Evolutionary conservation across 2,113 vertebrate genomes (phyloP), one percentile per base, ranked within the genome.

Genomic region (Pelusios castaneus): DNA sequence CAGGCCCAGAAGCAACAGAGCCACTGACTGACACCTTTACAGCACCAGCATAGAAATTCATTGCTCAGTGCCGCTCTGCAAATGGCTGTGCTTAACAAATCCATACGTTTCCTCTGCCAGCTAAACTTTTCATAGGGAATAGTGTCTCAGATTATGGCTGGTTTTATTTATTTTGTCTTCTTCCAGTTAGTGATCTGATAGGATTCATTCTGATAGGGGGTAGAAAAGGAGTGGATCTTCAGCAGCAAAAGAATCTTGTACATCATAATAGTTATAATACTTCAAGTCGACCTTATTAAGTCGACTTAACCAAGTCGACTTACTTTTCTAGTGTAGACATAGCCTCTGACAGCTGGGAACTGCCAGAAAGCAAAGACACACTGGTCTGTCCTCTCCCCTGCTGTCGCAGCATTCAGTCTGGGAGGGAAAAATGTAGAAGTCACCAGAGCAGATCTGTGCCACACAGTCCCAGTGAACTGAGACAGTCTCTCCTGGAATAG

Each of bases 11-110:
- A 96, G 91, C 79, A 90, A 5, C 84, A 79, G 85, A 87, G 84
- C 90, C 87, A 70, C 86, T 96, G 92, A 81, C 45, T 93, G 81
- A 95, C 67, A 54, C 16, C 85, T 91, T 89, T 60, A 80, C 93
- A 96, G 88, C 92, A n/a, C 52, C 3, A 9, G 67, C 80, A 81
- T 58, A 94, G 84, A 96, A 97, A 97, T 88, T 47, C 85, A 34
- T 84, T 94, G 80, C 79, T 92, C 88, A 76, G 70, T 76, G 86
- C 89, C 93, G 47, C 89, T 73, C 76, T 87, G 85, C 86, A 95
- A 96, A 94, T 2, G 12, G 47, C 83, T 76, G 12, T 0, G 0
- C 77, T 91, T n/a, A 90, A 82, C 81, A 93, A 82, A 88, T 60
- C 75, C n/a, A 3, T 58, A 4, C 34, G 24, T 88, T 95, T 91